Conservation (phyloP, 2,797 vertebrate species). For the Crenichthys baileyi region DNA sequence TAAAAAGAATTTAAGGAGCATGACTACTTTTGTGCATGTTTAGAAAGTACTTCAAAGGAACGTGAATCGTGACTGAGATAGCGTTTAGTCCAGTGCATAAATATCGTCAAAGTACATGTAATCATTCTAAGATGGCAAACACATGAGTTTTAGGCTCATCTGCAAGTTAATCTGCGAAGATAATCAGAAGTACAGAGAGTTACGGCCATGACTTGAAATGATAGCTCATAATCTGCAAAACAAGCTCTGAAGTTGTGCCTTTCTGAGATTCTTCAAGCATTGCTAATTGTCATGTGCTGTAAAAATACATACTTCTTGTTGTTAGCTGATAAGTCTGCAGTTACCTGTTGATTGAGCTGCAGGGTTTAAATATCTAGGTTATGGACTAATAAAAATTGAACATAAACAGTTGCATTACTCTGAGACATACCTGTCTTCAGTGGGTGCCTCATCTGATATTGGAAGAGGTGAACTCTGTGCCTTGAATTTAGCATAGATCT, state of each 20-base stretch:
- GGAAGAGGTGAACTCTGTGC: slow-evolving; percentile 35
- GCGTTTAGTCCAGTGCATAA: background rate
- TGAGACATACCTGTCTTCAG: slow-evolving; percentile 47
- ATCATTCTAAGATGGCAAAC: background rate
- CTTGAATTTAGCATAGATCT: slow-evolving; percentile 56
- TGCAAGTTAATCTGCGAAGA: background rate
- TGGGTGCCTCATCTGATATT: background rate
- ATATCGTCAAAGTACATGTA: background rate
- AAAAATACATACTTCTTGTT: slow-evolving; percentile 30
- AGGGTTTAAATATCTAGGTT: background rate
- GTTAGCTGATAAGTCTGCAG: background rate
- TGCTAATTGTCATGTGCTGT: slow-evolving; percentile 14
- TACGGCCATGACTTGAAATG: background rate
- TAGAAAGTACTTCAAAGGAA: background rate
- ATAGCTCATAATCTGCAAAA: slow-evolving; percentile 24
- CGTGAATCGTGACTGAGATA: background rate
- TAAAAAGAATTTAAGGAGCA: background rate
- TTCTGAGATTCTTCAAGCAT: slow-evolving; percentile 11
- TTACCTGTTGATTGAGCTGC: slow-evolving; percentile 26
- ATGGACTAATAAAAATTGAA: background rate
- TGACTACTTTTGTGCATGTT: background rate
- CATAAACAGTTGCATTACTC: background rate
- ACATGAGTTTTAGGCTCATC: background rate
- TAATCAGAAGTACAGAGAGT: background rate
- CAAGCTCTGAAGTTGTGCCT: slow-evolving; percentile 36